Evolutionary conservation across 2,113 vertebrate species (phyloP).

Genomic region (Nestor notabilis): DNA sequence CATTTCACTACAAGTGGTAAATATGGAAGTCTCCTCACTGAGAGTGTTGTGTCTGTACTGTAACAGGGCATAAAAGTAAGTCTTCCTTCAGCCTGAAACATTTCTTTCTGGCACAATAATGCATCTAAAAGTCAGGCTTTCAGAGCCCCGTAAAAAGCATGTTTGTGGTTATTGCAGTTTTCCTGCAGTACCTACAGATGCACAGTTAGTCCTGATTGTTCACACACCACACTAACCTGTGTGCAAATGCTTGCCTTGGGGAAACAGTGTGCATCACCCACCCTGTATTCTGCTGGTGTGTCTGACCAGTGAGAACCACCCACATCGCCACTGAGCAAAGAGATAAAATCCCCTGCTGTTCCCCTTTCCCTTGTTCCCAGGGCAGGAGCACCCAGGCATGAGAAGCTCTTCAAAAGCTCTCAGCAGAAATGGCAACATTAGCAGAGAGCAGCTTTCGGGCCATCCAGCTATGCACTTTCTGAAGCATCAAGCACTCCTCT

Average conservation of each 20-base stretch:
- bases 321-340: rapidly evolving
- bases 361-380: not conserved
- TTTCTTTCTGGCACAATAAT: not conserved
- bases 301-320: not conserved
- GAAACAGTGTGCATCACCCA: not conserved
- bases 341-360: not conserved
- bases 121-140: not conserved
- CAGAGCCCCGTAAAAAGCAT: not conserved
- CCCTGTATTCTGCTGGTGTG: not conserved
- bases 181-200: not conserved
- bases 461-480: not conserved
- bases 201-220: not conserved
- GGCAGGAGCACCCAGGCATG: rapidly evolving
- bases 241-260: not conserved
- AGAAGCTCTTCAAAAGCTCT: not conserved
- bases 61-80: not conserved
- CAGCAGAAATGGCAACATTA: not conserved
- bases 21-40: not conserved
- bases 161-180: not conserved
- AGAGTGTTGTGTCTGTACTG: not conserved
- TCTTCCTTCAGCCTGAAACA: not conserved
- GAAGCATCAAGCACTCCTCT: not conserved
- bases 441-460: not conserved
- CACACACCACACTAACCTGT: rapidly evolving
- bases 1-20: not conserved